Base-by-base conservation (phyloP, 2,888 invertebrate genomes). In the Pammene aurita region DNA sequence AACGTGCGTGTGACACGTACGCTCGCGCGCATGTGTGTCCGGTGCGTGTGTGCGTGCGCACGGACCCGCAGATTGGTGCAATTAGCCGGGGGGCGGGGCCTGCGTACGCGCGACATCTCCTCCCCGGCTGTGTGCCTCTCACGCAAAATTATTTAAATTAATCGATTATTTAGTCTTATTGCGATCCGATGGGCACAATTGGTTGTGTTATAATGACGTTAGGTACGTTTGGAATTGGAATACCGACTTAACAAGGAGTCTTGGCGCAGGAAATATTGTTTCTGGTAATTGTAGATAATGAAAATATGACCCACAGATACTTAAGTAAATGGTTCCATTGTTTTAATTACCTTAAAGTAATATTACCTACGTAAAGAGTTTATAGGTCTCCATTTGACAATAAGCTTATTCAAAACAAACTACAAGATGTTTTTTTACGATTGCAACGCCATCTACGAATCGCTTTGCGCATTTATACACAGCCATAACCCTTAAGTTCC, bases 41-140 rank as follows among this genome's bases (percentile, higher is more conserved):
- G 78, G 82, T 82, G 78, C 74, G 81, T 79, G 90, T 86, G 88
- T 87, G 90, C 82, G 88, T 86, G 82, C 79, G 79, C 72, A 72
- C 78, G 81, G 77, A 77, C 79, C 77, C 87, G 81, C 88, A 88
- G 92, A 92, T 92, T 92, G 92, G 92, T 84, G 92, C 91, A 92
- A 92, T 92, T 92, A 91, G 88, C 78, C 76, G 81, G 81, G 80
- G 86, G 91, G 90, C 88, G 90, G 86, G 86, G 89, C 88, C 81
- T 87, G 88, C 87, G 90, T 82, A 77, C 77, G 86, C 89, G 85
- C 85, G 92, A 92, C 91, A 92, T 89, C 84, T 88, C 89, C 86
- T 81, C 89, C 84, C 86, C 84, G 77, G 70, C 62, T 64, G 68
- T 68, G 65, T 69, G 69, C 54, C 64, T 55, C 41, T 38, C 26